These are phyloP conservation scores for Coturnix japonica DNA, from an alignment of 2,113 vertebrate genomes.

Conservation along the genomic window DNA sequence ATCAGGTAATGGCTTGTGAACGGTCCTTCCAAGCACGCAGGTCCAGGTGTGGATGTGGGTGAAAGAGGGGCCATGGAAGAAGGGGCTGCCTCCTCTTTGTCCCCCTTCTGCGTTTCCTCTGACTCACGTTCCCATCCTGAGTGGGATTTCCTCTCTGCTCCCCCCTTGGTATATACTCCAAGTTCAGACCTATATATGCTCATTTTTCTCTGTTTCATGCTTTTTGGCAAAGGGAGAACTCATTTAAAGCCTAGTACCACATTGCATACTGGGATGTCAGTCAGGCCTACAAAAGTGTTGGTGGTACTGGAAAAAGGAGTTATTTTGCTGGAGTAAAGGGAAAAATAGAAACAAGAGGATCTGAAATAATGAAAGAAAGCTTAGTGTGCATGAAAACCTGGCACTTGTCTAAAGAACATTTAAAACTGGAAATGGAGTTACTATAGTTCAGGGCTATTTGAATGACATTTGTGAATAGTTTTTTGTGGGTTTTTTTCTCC, in stretches of 20 bases:
- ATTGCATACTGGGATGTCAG: neutral
- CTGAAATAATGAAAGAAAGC: conserved; percentile 17
- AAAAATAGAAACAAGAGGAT: conserved; percentile 30
- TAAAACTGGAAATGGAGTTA: conserved; percentile 34
- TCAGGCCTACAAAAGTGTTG: neutral
- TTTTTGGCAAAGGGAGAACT: neutral
- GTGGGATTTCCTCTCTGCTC: conserved; percentile 13
- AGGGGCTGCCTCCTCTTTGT: neutral
- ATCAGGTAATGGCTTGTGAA: neutral
- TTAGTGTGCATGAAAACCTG: conserved; percentile 38
- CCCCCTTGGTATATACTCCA: neutral
- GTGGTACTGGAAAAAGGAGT: conserved; percentile 14
- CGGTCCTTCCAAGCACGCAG: accelerated
- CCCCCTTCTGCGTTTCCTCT: neutral
- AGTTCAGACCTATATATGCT: neutral
- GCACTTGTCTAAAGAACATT: conserved; percentile 33
- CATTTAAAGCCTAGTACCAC: neutral
- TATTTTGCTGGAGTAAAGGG: conserved; percentile 16
- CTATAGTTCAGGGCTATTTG: conserved; percentile 35
- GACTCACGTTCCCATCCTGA: neutral
- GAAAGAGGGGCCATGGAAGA: neutral
- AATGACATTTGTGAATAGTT: conserved; percentile 41
- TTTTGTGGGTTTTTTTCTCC: neutral
- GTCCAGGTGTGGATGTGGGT: neutral
- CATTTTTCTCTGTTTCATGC: neutral